Evolutionary conservation across 2,888 invertebrate species (phyloP).

Genomic region (Ferdinandea cuprea): DNA sequence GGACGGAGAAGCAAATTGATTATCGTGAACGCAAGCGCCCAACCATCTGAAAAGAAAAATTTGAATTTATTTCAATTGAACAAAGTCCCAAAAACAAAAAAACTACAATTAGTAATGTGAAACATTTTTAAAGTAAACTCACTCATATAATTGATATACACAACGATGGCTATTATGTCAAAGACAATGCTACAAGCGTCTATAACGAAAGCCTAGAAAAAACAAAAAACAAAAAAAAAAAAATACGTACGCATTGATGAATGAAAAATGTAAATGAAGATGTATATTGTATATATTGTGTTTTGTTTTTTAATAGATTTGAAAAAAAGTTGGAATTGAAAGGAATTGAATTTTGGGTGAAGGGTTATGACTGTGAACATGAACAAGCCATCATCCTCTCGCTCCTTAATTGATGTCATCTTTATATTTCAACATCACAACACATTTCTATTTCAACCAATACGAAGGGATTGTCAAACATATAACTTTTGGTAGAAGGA

Average conservation of each 20-base stretch:
- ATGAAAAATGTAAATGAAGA: conserved; percentile 45
- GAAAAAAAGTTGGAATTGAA: conserved; percentile 14
- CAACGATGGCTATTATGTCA: conserved; percentile 81
- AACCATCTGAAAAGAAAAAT: conserved; percentile 79
- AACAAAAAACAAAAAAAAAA: conserved; percentile 62
- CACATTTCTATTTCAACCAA: too few relatives aligned
- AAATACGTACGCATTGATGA: conserved; percentile 56
- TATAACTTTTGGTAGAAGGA: too few relatives aligned
- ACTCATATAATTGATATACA: conserved; percentile 81
- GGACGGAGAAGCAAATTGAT: conserved; percentile 81
- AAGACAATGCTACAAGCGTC: conserved; percentile 82
- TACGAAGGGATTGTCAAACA: too few relatives aligned
- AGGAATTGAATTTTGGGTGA: neutral
- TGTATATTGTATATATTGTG: neutral
- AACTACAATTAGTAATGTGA: neutral
- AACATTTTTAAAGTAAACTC: conserved; percentile 76
- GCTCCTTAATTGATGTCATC: too few relatives aligned
- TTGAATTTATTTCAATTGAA: neutral
- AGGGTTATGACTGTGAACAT: neutral
- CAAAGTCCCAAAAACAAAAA: neutral
- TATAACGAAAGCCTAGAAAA: conserved; percentile 82
- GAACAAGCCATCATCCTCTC: neutral
- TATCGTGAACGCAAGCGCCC: conserved; percentile 82
- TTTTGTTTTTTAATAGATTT: conserved; percentile 5
- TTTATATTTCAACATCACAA: too few relatives aligned